phyloP scores from a whole-genome alignment of 2,797 vertebrate genomes.

The Miichthys miiuy region DNA sequence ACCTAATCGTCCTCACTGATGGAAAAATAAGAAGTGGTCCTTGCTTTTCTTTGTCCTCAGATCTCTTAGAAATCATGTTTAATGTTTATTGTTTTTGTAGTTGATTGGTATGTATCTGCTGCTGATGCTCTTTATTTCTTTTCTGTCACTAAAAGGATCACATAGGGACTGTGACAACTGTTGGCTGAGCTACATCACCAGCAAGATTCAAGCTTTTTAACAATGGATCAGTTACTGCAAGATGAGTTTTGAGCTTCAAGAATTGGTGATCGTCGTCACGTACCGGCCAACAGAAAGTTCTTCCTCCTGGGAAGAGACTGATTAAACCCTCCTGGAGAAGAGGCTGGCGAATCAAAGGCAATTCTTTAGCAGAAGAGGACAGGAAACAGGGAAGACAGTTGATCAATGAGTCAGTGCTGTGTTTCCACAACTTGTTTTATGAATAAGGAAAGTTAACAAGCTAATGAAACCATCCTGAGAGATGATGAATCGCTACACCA shows the following conservation, averaged over 20 bases:
- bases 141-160: constrained; percentile 31
- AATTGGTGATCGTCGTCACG: constrained; percentile 8
- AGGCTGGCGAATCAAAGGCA: neutral
- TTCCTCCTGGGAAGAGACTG: constrained; percentile 9
- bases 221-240: constrained; percentile 43
- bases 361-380: neutral
- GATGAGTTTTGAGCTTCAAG: constrained; percentile 57
- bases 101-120: neutral
- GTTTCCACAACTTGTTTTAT: neutral
- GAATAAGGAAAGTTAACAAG: constrained; percentile 39
- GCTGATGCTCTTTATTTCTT: constrained; percentile 20
- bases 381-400: constrained; percentile 1
- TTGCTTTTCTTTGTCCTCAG: constrained; percentile 1
- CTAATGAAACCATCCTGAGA: constrained; percentile 65
- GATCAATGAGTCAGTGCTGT: constrained; percentile 22
- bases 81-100: neutral
- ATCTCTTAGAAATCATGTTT: neutral
- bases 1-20: constrained; percentile 56
- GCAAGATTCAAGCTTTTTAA: constrained; percentile 20
- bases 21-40: constrained; percentile 34
- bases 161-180: neutral
- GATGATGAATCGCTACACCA: constrained; percentile 97
- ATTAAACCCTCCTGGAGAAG: neutral
- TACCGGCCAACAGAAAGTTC: neutral
- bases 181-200: constrained; percentile 22